These are phyloP conservation scores for Bombus impatiens DNA, from an alignment of 1,140 invertebrate genomes.

Conservation along the genomic window DNA sequence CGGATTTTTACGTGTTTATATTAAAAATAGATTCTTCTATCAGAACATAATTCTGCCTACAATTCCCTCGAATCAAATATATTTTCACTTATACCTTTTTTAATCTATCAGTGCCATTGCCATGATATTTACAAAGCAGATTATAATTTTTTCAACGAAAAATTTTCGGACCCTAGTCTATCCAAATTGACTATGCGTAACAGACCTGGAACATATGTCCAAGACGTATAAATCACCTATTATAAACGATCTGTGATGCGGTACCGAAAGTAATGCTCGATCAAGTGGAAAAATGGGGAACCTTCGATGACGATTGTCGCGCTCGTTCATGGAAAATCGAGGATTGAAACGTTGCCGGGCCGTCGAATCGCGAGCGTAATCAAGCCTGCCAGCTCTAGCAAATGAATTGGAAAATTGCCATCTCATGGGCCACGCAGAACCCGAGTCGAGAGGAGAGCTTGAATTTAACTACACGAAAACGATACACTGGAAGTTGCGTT, in stretches of 20 bases:
- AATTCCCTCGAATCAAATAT: too few relatives aligned
- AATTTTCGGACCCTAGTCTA: not conserved
- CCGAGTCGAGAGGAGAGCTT: not conserved
- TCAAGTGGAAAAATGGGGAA: not conserved
- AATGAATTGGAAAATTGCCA: constrained; percentile 50
- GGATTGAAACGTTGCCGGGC: constrained; percentile 32
- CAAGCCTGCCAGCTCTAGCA: constrained; percentile 13
- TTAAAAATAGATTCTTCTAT: too few relatives aligned
- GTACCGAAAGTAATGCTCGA: too few relatives aligned
- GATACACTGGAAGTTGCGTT: constrained; percentile 11
- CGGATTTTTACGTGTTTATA: too few relatives aligned
- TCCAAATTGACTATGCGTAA: not conserved
- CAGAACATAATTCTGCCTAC: too few relatives aligned
- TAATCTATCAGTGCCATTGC: too few relatives aligned
- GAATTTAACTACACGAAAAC: constrained; percentile 36
- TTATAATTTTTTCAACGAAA: not conserved
- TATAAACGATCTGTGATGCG: not conserved
- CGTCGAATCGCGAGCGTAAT: constrained; percentile 11
- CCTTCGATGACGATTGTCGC: constrained; percentile 1
- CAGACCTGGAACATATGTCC: not conserved
- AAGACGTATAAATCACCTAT: not conserved
- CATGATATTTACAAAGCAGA: too few relatives aligned
- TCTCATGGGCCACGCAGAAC: not conserved
- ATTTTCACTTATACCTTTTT: too few relatives aligned
- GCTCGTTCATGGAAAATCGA: not conserved